Conservation (phyloP, 2,797 vertebrate species). For the Borostomias antarcticus region DNA sequence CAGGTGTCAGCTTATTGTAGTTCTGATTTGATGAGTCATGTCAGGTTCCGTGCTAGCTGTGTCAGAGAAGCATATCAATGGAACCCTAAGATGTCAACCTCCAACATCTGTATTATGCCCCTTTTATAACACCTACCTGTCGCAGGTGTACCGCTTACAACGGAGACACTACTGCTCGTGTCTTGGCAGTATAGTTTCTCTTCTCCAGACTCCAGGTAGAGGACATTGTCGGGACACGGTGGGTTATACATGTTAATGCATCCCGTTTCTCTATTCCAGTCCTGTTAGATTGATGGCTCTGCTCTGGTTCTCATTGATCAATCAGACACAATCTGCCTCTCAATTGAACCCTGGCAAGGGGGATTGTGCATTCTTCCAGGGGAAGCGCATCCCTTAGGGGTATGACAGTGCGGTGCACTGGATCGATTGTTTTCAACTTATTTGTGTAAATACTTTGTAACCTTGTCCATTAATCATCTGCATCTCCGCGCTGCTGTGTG, state of each 20-base stretch:
- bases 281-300: constrained; percentile 78
- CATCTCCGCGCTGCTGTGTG: constrained; percentile 33
- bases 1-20: background rate
- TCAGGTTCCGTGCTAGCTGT: background rate
- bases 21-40: background rate
- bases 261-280: constrained; percentile 64
- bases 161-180: background rate
- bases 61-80: background rate
- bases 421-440: constrained; percentile 75
- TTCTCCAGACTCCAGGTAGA: constrained; percentile 68
- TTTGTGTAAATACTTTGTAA: constrained; percentile 79
- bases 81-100: no score
- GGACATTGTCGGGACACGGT: constrained; percentile 70
- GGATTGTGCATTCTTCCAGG: constrained; percentile 75
- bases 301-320: constrained; percentile 78
- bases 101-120: constrained; percentile 31
- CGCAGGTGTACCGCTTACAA: constrained; percentile 22
- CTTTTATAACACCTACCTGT: constrained; percentile 51
- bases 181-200: constrained; percentile 59
- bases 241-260: constrained; percentile 78
- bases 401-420: constrained; percentile 59
- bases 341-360: constrained; percentile 69
- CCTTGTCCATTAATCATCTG: constrained; percentile 71
- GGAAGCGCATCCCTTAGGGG: constrained; percentile 65
- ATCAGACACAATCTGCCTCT: constrained; percentile 80